Percentiles rank a stretch among this genome's conserved stretches.
Evolutionary conservation across 2,888 invertebrate genomes (phyloP).

Genomic region (Rotaria socialis): DNA sequence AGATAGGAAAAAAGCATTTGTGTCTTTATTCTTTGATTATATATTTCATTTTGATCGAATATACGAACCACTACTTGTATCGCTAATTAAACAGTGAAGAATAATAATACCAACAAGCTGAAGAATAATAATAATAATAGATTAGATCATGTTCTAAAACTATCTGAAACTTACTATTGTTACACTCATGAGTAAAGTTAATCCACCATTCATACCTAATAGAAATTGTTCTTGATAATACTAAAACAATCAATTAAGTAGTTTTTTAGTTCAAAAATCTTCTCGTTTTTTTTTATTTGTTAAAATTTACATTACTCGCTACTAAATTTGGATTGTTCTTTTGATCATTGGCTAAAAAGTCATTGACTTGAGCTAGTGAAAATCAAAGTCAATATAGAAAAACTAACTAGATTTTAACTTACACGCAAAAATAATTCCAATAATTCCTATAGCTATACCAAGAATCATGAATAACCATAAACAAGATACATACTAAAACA

Average conservation of each 20-base stretch:
- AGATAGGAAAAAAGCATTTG: background rate
- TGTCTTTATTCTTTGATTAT: background rate
- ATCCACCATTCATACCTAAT: slow-evolving; percentile 24
- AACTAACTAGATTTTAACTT: background rate
- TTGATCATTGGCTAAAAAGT: background rate
- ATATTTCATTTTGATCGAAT: background rate
- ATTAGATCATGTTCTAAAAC: background rate
- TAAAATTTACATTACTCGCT: background rate
- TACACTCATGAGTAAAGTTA: slow-evolving; percentile 8
- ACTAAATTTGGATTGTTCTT: background rate
- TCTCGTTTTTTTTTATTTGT: too few relatives aligned
- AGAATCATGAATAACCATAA: background rate
- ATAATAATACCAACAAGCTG: slow-evolving; percentile 27
- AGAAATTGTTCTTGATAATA: background rate
- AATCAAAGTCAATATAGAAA: background rate
- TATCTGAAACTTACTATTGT: background rate
- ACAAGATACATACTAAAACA: background rate
- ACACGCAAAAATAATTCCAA: slow-evolving; percentile 26
- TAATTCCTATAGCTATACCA: slow-evolving; percentile 18
- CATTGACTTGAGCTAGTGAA: background rate
- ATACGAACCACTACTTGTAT: background rate
- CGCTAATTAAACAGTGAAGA: background rate
- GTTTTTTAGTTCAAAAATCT: too few relatives aligned
- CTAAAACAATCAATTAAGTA: background rate
- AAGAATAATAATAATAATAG: background rate